Percentiles rank a stretch among this genome's conserved stretches.
Evolutionary conservation across 2,113 vertebrate genomes (phyloP).

Genomic region (Corythornis vintsioides): DNA sequence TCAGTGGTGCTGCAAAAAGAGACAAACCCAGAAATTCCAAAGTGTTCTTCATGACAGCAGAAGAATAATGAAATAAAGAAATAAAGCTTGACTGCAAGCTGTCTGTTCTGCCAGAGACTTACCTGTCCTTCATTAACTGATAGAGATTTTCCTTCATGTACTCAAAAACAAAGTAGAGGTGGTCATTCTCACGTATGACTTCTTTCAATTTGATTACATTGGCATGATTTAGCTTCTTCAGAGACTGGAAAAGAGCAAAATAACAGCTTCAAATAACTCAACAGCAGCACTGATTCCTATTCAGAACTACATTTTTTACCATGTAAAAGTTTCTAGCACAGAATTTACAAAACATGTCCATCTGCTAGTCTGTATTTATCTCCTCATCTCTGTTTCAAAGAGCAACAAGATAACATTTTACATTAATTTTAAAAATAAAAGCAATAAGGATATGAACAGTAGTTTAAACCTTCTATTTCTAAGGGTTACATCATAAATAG

Average conservation of each 20-base stretch:
- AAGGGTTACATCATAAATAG: background rate
- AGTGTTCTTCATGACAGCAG: background rate
- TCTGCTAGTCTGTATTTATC: background rate
- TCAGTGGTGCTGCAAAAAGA: background rate
- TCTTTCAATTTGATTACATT: slow-evolving; percentile 98
- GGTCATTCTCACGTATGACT: slow-evolving; percentile 97
- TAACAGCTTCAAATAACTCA: background rate
- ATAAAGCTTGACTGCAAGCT: background rate
- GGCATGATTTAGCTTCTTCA: slow-evolving; percentile 97
- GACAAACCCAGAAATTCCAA: background rate
- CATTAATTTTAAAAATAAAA: background rate
- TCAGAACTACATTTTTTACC: background rate
- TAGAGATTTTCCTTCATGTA: slow-evolving; percentile 99
- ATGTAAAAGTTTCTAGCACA: background rate
- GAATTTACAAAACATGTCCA: background rate
- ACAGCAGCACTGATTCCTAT: background rate
- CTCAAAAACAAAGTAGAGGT: slow-evolving; percentile 98
- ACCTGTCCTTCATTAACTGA: slow-evolving; percentile 99
- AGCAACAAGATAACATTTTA: background rate
- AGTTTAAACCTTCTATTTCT: background rate
- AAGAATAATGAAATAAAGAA: background rate
- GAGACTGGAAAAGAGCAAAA: slow-evolving; percentile 80
- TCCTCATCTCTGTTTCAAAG: background rate
- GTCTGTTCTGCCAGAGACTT: slow-evolving; percentile 19
- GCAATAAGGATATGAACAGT: background rate